Base-by-base conservation (phyloP, 2,888 invertebrate species). In the Opisthograptis luteolata region DNA sequence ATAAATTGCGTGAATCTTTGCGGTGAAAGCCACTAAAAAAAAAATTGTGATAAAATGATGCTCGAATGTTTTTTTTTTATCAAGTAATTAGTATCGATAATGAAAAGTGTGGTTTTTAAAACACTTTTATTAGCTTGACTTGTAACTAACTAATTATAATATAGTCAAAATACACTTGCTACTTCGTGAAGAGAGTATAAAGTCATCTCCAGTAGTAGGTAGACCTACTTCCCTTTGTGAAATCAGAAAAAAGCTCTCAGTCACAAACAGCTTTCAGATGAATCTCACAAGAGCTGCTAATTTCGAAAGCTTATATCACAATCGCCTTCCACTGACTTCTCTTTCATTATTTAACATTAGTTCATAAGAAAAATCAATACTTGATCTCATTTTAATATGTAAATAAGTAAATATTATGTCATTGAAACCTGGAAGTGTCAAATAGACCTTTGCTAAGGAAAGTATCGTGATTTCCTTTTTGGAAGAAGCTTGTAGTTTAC, bases 391-490 rank as follows among this genome's bases (percentile, higher is more conserved):
- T 35, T 30, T 35, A 60, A 62, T 61, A 66, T n/a, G n/a, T n/a
- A n/a, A n/a, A n/a, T n/a, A n/a, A n/a, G n/a, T n/a, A n/a, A n/a
- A n/a, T n/a, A 64, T 65, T 64, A 68, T 47, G 58, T 42, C 58
- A 55, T 50, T 32, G 31, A 36, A 13, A 25, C 32, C 14, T 24
- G 20, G 12, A 43, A n/a, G 66, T 74, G 75, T 73, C 68, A 74
- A 68, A 62, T 54, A 42, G 53, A 54, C 46, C 60, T 52, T 58
- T 56, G 52, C 46, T 50, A 24, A 66, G 62, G 64, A 70, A 61
- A 64, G 60, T 51, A 51, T 83, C 86, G 86, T 86, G 86, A 84
- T 83, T 83, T 86, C 86, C 86, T 83, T 71, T 79, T 86, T 84
- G 73, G 69, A 31, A 19, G 30, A 12, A 17, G 34, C 31, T 27